Conservation (phyloP, 1,140 invertebrate species). For the Sinella curviseta region DNA sequence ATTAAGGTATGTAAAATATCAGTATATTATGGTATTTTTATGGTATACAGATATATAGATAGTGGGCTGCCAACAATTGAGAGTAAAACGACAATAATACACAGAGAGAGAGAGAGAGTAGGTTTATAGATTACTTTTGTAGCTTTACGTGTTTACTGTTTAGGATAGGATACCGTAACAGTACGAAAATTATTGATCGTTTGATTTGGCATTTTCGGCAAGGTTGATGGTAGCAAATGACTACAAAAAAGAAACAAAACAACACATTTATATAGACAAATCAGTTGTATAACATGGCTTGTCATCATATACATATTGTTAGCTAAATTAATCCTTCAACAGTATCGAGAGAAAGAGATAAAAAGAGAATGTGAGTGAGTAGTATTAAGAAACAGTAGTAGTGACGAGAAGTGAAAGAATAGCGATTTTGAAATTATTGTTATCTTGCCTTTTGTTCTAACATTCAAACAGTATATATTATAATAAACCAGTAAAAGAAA, state of each 20-base stretch:
- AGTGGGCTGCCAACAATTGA: too few relatives aligned
- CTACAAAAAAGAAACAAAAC: slow-evolving; percentile 16
- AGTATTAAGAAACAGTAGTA: too few relatives aligned
- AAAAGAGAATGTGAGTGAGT: background rate
- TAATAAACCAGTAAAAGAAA: too few relatives aligned
- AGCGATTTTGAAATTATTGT: too few relatives aligned
- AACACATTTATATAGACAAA: slow-evolving; percentile 18
- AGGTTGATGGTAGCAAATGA: slow-evolving; percentile 20
- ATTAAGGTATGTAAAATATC: too few relatives aligned
- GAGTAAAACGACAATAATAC: too few relatives aligned
- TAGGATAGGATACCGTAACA: background rate
- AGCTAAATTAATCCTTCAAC: background rate
- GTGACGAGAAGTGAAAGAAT: too few relatives aligned
- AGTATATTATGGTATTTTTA: too few relatives aligned
- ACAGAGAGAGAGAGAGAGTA: too few relatives aligned
- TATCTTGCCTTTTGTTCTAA: too few relatives aligned
- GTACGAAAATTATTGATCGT: background rate
- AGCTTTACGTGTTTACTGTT: background rate
- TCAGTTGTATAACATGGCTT: background rate
- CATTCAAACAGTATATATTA: too few relatives aligned
- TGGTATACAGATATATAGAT: too few relatives aligned
- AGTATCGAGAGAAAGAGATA: background rate
- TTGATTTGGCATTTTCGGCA: slow-evolving; percentile 25
- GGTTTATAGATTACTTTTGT: background rate
- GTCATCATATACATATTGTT: background rate